These are phyloP conservation scores for Phyllotreta cruciferae DNA, from an alignment of 2,888 invertebrate species.

Conservation along the genomic window DNA sequence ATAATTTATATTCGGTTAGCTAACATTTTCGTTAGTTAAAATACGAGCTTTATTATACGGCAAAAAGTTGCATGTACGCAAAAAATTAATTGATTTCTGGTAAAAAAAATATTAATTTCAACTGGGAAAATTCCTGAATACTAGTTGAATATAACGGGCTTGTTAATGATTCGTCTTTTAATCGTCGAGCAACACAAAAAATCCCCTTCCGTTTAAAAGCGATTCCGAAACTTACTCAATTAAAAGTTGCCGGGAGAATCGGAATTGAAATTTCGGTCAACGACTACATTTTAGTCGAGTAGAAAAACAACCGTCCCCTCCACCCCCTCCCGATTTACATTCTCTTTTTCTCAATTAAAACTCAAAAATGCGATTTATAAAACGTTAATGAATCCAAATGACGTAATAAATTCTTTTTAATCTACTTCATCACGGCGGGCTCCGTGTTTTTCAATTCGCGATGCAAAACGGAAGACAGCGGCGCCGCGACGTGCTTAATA, in stretches of 20 bases:
- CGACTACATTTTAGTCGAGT: constrained; percentile 26
- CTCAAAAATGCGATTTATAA: constrained; percentile 45
- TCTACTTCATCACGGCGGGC: constrained; percentile 47
- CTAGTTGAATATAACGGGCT: too few species aligned
- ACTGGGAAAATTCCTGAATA: too few species aligned
- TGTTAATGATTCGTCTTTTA: too few species aligned
- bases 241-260: constrained; percentile 36
- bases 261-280: constrained; percentile 36
- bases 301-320: constrained; percentile 30
- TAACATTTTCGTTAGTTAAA: too few species aligned
- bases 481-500: too few species aligned
- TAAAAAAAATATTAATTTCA: too few species aligned
- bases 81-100: too few species aligned
- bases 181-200: not conserved
- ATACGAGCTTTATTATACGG: too few species aligned
- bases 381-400: constrained; percentile 47
- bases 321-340: constrained; percentile 36
- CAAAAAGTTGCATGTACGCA: too few species aligned
- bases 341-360: constrained; percentile 42
- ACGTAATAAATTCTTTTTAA: constrained; percentile 49
- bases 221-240: constrained; percentile 28
- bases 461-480: constrained; percentile 21
- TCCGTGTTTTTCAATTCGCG: constrained; percentile 22
- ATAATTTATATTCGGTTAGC: too few species aligned
- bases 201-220: not conserved